phyloP scores from a whole-genome alignment of 1,140 invertebrate genomes.

The Drosophila kikkawai region DNA sequence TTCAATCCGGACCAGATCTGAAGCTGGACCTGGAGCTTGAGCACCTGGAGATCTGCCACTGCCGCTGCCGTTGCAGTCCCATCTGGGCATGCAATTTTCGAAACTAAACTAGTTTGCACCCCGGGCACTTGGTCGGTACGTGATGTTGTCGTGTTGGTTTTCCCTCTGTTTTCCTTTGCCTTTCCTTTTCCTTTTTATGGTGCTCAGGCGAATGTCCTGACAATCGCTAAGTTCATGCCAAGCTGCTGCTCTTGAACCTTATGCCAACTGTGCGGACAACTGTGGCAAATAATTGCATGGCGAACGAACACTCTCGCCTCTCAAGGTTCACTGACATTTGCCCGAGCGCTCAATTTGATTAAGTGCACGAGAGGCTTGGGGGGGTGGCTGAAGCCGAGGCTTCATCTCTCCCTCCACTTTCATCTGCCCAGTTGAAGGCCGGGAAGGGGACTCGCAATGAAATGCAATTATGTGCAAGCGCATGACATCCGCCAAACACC shows the following conservation, averaged over 20 bases:
- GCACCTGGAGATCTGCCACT: constrained; percentile 13
- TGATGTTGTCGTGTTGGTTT: constrained; percentile 54
- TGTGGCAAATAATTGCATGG: constrained; percentile 73
- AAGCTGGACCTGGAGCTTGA: not conserved
- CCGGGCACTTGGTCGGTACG: constrained; percentile 42
- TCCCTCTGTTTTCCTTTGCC: constrained; percentile 25
- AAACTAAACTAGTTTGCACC: constrained; percentile 48
- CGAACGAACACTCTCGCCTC: constrained; percentile 30
- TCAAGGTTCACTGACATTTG: constrained; percentile 79
- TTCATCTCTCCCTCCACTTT: not conserved
- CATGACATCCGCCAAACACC: constrained; percentile 28
- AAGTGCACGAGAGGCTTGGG: constrained; percentile 53
- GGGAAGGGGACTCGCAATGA: constrained; percentile 52
- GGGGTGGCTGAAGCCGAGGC: constrained; percentile 16
- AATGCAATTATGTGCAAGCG: constrained; percentile 76
- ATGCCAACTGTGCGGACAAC: constrained; percentile 60
- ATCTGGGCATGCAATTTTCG: constrained; percentile 36
- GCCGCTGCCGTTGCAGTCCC: constrained; percentile 15
- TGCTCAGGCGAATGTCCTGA: constrained; percentile 71
- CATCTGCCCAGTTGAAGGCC: constrained; percentile 18
- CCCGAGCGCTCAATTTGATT: constrained; percentile 74
- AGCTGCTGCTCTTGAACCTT: constrained; percentile 75
- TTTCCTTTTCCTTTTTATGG: constrained; percentile 17
- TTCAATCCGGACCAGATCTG: constrained; percentile 6
- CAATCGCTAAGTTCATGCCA: constrained; percentile 73